Evolutionary conservation across 2,888 invertebrate species (phyloP).

Genomic region (Watsonalla binaria): DNA sequence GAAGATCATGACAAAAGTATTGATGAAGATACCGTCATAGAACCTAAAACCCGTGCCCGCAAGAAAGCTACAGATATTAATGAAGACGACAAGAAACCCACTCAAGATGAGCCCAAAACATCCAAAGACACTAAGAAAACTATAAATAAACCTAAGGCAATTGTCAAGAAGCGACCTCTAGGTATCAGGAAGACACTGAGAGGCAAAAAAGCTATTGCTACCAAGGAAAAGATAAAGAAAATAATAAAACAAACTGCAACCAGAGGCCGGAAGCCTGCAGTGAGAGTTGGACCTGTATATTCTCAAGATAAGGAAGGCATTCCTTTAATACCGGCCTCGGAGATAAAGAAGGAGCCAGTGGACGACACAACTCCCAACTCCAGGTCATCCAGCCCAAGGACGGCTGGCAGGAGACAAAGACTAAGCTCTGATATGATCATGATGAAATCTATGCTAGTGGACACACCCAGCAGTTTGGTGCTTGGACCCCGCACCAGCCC

Average conservation of each 20-base stretch:
- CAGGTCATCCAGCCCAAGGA: constrained; percentile 70
- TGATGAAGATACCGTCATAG: constrained; percentile 63
- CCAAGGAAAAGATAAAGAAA: constrained; percentile 60
- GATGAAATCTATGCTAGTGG: constrained; percentile 68
- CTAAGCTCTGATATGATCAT: constrained; percentile 68
- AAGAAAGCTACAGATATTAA: constrained; percentile 65
- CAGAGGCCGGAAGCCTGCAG: constrained; percentile 55
- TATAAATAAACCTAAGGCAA: constrained; percentile 56
- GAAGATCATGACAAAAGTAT: constrained; percentile 67
- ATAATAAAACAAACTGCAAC: constrained; percentile 51
- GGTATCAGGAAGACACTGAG: constrained; percentile 69
- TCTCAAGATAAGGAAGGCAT: constrained; percentile 59
- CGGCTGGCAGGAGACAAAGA: constrained; percentile 60
- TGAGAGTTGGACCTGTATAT: constrained; percentile 49
- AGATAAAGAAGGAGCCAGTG: constrained; percentile 68
- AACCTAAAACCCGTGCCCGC: constrained; percentile 71
- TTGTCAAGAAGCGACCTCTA: constrained; percentile 65
- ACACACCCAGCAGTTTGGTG: constrained; percentile 56
- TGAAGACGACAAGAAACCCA: constrained; percentile 61
- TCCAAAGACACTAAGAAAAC: constrained; percentile 65
- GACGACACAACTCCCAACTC: constrained; percentile 64
- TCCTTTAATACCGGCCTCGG: constrained; percentile 60
- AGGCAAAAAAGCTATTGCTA: constrained; percentile 55
- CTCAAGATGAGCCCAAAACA: constrained; percentile 66
- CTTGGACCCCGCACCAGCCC: constrained; percentile 74